Conservation (phyloP, 2,888 invertebrate species). For the Cantharis rufa region DNA sequence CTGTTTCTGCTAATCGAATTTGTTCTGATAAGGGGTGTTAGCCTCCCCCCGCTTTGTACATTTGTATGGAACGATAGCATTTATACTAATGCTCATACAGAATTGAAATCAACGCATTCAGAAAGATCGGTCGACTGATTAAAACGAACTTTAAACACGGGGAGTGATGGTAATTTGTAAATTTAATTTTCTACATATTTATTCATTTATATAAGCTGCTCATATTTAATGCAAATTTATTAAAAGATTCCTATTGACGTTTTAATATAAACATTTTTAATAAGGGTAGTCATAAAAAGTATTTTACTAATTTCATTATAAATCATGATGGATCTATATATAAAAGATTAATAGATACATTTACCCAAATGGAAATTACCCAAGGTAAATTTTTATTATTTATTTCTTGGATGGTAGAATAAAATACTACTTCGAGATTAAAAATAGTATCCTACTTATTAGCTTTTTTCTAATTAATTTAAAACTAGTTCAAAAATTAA, state of each 20-base stretch:
- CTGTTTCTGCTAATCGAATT: conserved; percentile 65
- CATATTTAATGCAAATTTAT: conserved; percentile 14
- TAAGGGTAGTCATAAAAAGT: background rate
- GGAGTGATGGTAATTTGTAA: conserved; percentile 48
- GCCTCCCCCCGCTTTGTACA: conserved; percentile 39
- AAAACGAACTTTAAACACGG: conserved; percentile 51
- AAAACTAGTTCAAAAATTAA: too few species aligned
- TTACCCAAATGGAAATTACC: too few species aligned
- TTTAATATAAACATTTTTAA: background rate
- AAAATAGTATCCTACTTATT: too few species aligned
- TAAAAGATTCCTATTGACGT: background rate
- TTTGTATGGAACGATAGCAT: conserved; percentile 51
- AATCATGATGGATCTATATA: background rate
- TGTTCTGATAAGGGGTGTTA: conserved; percentile 52
- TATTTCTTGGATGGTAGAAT: too few species aligned
- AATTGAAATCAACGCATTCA: conserved; percentile 53
- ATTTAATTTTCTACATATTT: conserved; percentile 38
- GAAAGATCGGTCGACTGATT: conserved; percentile 54
- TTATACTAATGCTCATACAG: conserved; percentile 51
- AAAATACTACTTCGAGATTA: too few species aligned
- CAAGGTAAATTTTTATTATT: too few species aligned
- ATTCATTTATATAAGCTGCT: conserved; percentile 15
- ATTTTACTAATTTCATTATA: background rate
- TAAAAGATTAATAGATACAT: too few species aligned
- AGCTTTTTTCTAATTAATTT: too few species aligned